Evolutionary conservation across 2,113 vertebrate genomes (phyloP).

Genomic region (Malurus elegans): DNA sequence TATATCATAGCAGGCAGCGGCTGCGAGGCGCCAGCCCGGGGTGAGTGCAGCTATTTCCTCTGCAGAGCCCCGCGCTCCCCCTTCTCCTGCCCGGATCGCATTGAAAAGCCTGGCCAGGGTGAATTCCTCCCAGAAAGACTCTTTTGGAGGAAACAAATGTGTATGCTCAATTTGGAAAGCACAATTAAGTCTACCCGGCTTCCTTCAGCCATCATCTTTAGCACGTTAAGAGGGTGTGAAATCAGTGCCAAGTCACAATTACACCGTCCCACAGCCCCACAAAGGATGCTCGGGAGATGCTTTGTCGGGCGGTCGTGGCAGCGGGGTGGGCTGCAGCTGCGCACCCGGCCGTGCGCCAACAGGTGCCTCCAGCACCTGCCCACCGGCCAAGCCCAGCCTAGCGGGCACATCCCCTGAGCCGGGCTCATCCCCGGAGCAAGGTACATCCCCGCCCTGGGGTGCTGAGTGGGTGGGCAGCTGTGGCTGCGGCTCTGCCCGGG

Average conservation of each 20-base stretch:
- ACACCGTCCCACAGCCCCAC: constrained; percentile 51
- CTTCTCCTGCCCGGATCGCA: background rate
- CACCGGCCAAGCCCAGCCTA: background rate
- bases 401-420: background rate
- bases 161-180: constrained; percentile 65
- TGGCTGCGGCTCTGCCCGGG: background rate
- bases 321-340: constrained; percentile 65
- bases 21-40: constrained; percentile 40
- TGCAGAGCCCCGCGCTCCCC: background rate
- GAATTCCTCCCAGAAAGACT: constrained; percentile 60
- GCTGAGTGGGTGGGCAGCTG: fast-evolving
- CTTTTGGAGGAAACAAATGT: constrained; percentile 61
- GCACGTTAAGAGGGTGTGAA: constrained; percentile 75
- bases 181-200: constrained; percentile 59
- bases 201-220: constrained; percentile 65
- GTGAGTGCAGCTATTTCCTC: constrained; percentile 41
- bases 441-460: background rate
- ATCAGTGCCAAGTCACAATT: constrained; percentile 77
- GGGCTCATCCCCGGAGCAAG: background rate
- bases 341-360: constrained; percentile 40
- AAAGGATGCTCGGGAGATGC: constrained; percentile 69
- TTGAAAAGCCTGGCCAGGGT: constrained; percentile 42
- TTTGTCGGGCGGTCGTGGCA: constrained; percentile 53
- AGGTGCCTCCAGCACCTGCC: constrained; percentile 78
- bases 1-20: constrained; percentile 54